phyloP scores from a whole-genome alignment of 2,888 invertebrate species.

The Macrophya alboannulata region DNA sequence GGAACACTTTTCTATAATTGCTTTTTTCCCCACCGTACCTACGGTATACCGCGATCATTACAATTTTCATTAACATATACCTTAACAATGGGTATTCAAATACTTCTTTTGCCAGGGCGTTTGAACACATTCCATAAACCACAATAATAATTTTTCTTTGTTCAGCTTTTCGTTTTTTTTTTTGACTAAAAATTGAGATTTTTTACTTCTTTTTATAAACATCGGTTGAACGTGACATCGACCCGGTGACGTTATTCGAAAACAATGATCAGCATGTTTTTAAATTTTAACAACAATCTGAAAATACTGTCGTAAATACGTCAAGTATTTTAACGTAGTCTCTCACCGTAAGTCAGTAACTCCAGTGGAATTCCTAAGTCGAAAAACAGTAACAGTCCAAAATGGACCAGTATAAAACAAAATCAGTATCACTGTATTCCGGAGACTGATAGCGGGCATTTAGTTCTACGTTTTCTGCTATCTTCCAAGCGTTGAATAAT shows the following conservation, averaged over 20 bases:
- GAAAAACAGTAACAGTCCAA: neutral
- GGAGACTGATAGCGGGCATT: neutral
- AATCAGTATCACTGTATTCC: neutral
- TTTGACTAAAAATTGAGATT: no score
- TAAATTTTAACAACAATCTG: no score
- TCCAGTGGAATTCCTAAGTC: neutral
- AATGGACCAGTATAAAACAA: neutral
- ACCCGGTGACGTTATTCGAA: no score
- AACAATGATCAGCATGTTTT: no score
- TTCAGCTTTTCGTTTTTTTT: neutral
- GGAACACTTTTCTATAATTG: conserved; percentile 15
- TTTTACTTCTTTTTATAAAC: no score
- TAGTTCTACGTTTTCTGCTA: neutral
- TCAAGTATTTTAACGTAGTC: no score
- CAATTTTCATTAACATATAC: neutral
- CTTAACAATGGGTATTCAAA: neutral
- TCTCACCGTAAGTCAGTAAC: neutral
- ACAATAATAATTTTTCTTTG: neutral
- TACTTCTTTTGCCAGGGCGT: neutral
- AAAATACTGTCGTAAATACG: no score
- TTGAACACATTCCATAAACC: neutral
- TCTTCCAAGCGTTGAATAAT: neutral
- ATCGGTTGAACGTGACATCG: no score
- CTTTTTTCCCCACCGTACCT: neutral
- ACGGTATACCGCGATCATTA: neutral